These are phyloP conservation scores for Geotrupes spiniger DNA, from an alignment of 2,888 invertebrate genomes.

Conservation along the genomic window DNA sequence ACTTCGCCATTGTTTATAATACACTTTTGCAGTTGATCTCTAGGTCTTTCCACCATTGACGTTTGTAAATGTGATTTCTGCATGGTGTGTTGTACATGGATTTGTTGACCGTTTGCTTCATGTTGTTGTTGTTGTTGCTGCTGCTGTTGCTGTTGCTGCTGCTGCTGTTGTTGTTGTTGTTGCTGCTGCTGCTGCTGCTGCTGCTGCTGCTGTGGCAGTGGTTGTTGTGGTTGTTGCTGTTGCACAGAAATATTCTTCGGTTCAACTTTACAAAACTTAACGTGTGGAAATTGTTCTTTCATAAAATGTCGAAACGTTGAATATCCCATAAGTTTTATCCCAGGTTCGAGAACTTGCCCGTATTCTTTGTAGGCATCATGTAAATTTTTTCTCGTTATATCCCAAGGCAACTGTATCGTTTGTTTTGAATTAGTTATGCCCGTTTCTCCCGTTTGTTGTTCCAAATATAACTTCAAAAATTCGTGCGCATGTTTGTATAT, in stretches of 20 bases:
- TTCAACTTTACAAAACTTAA: slow-evolving; percentile 64
- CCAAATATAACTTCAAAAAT: slow-evolving; percentile 71
- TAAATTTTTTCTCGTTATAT: slow-evolving; percentile 65
- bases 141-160: slow-evolving; percentile 52
- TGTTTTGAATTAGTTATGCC: slow-evolving; percentile 54
- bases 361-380: slow-evolving; percentile 74
- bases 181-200: slow-evolving; percentile 49
- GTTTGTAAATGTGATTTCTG: slow-evolving; percentile 44
- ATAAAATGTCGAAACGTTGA: slow-evolving; percentile 77
- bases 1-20: slow-evolving; percentile 54
- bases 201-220: slow-evolving; percentile 51
- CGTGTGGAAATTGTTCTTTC: slow-evolving; percentile 78
- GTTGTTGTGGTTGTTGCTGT: slow-evolving; percentile 51
- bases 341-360: slow-evolving; percentile 66
- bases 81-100: slow-evolving; percentile 46
- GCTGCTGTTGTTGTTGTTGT: slow-evolving; percentile 50
- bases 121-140: slow-evolving; percentile 45
- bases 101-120: slow-evolving; percentile 36
- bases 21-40: slow-evolving; percentile 55
- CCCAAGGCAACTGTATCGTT: slow-evolving; percentile 55
- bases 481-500: slow-evolving; percentile 76
- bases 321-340: slow-evolving; percentile 75
- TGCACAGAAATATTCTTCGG: slow-evolving; percentile 56
- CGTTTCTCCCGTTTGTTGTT: slow-evolving; percentile 60
- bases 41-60: slow-evolving; percentile 27